Evolutionary conservation across 2,888 invertebrate genomes (phyloP).

Genomic region (Stenotaenia linearis): DNA sequence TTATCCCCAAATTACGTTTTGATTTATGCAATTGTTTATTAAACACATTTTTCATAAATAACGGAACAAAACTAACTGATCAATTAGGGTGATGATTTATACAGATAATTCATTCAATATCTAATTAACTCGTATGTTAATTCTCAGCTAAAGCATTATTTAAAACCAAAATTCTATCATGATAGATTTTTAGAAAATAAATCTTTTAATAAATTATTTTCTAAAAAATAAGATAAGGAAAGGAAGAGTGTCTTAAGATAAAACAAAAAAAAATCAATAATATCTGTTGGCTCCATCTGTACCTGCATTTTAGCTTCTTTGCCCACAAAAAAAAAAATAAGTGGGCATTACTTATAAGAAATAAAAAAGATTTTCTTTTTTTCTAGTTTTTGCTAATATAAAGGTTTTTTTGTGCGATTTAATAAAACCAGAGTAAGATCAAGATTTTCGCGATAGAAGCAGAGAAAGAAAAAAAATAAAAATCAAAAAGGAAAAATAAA

Average conservation of each 20-base stretch:
- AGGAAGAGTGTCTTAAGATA: not conserved
- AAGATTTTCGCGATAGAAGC: not conserved
- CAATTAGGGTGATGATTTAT: not conserved
- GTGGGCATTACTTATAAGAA: not conserved
- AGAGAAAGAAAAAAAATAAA: not conserved
- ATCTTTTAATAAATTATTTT: no score
- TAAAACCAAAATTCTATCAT: no score
- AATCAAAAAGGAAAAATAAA: not conserved
- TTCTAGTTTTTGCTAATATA: not conserved
- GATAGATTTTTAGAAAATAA: no score
- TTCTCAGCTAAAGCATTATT: not conserved
- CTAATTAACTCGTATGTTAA: not conserved
- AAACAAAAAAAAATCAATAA: conserved; percentile 14
- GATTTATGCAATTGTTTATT: conserved; percentile 8
- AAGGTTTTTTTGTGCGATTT: not conserved
- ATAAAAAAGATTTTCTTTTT: not conserved
- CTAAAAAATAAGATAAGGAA: not conserved
- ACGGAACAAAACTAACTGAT: not conserved
- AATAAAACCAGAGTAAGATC: not conserved
- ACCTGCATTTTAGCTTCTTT: conserved; percentile 23
- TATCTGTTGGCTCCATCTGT: conserved; percentile 6
- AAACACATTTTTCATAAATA: not conserved
- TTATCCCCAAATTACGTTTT: not conserved
- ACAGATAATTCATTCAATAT: not conserved
- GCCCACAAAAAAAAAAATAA: conserved; percentile 1